Evolutionary conservation across 2,797 vertebrate species (phyloP).

Genomic region (Avahi laniger): DNA sequence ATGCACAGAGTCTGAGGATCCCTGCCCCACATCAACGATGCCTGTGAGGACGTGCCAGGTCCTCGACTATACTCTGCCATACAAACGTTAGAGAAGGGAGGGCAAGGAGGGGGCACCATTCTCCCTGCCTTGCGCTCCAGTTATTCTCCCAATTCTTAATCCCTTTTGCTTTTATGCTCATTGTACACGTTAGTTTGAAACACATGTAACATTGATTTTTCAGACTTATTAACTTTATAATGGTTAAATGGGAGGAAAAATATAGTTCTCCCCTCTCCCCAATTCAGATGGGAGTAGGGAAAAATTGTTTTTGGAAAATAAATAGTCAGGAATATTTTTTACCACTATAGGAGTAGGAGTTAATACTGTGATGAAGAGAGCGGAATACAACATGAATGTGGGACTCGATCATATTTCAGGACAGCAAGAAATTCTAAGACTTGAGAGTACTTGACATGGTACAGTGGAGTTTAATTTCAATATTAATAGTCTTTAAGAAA

Average conservation of each 20-base stretch:
- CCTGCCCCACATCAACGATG: not conserved
- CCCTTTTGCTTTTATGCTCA: not conserved
- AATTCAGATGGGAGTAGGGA: not conserved
- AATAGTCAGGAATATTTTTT: not conserved
- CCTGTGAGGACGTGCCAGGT: not conserved
- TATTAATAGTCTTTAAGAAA: conserved; percentile 24
- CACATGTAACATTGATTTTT: not conserved
- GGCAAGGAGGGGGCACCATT: not conserved
- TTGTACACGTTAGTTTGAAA: not conserved
- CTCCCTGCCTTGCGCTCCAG: not conserved
- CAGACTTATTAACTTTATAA: conserved; percentile 15
- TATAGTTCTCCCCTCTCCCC: not conserved
- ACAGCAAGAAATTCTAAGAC: not conserved
- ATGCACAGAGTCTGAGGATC: not conserved
- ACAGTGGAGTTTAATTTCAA: not conserved
- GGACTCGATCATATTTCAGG: not conserved
- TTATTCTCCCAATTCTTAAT: not conserved
- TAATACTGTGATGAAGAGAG: not conserved
- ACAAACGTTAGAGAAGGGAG: not conserved
- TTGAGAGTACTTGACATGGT: not conserved
- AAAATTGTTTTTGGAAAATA: conserved; percentile 39
- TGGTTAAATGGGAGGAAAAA: not conserved
- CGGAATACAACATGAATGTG: not conserved
- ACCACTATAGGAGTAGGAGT: not conserved
- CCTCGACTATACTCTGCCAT: not conserved